Conservation (phyloP, 2,797 vertebrate genomes). For the Poeciliopsis gracilis region DNA sequence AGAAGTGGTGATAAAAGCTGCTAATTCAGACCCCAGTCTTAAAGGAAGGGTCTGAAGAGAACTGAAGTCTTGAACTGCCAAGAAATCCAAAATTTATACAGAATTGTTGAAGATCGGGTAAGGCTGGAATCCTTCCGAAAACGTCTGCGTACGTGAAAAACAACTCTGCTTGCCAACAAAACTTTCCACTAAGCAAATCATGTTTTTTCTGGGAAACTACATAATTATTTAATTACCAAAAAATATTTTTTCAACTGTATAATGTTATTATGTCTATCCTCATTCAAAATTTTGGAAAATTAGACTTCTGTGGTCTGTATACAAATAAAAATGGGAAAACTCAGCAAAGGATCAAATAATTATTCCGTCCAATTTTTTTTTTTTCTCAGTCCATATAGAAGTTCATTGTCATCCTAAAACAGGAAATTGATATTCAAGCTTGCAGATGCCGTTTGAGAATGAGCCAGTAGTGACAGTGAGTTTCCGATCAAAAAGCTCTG, state of each 20-base stretch:
- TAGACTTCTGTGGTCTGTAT: not conserved
- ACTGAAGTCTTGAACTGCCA: not conserved
- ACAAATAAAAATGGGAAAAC: not conserved
- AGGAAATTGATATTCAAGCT: slow-evolving; percentile 15
- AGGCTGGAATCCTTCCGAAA: not conserved
- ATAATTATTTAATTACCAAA: not conserved
- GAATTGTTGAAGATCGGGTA: not conserved
- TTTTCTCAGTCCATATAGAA: not conserved
- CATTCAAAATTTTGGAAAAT: not conserved
- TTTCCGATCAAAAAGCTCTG: slow-evolving; percentile 43
- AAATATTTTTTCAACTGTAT: not conserved
- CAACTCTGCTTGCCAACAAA: not conserved
- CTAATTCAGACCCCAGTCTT: not conserved
- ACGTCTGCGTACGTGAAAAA: not conserved
- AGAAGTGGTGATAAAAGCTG: not conserved
- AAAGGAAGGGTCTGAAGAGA: not conserved
- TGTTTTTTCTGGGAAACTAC: not conserved
- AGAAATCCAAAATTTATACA: not conserved
- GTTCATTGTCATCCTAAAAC: slow-evolving; percentile 16
- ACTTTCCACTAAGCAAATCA: not conserved
- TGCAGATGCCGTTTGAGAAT: slow-evolving; percentile 42
- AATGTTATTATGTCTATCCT: not conserved
- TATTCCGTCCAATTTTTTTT: slow-evolving; percentile 14
- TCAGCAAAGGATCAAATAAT: not conserved
- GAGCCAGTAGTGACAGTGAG: slow-evolving; percentile 38